Evolutionary conservation across 2,113 vertebrate species (phyloP).

Genomic region (Solea senegalensis): DNA sequence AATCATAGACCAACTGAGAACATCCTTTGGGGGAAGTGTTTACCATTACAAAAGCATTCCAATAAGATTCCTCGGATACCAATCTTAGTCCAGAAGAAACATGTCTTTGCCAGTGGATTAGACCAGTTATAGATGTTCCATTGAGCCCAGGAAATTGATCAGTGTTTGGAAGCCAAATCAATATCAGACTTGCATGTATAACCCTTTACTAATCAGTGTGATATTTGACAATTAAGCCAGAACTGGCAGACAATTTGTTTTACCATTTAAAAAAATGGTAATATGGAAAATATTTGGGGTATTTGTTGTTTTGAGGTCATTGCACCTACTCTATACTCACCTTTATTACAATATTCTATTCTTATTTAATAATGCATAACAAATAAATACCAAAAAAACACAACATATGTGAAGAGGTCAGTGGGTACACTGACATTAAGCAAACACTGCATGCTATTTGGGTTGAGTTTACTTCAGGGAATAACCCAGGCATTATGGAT

Average conservation of each 20-base stretch:
- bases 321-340: no score
- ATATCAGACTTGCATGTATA: background rate
- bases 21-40: constrained; percentile 55
- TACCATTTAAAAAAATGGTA: no score
- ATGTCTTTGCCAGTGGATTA: constrained; percentile 7
- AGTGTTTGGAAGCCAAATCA: constrained; percentile 12
- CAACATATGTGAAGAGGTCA: no score
- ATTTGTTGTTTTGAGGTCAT: background rate
- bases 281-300: no score
- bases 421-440: no score
- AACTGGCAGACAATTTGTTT: background rate
- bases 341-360: no score
- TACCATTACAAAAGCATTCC: constrained; percentile 79
- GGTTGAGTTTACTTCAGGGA: no score
- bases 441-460: no score
- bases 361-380: no score
- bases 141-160: constrained; percentile 16
- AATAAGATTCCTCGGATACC: constrained; percentile 66
- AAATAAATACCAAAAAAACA: background rate
- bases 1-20: constrained; percentile 55
- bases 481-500: constrained; percentile 47
- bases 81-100: constrained; percentile 35
- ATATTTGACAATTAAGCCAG: background rate
- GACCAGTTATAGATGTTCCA: constrained; percentile 10
- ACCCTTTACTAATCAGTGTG: background rate